phyloP scores from a whole-genome alignment of 1,140 invertebrate genomes.

The Drosophila kurseongensis region DNA sequence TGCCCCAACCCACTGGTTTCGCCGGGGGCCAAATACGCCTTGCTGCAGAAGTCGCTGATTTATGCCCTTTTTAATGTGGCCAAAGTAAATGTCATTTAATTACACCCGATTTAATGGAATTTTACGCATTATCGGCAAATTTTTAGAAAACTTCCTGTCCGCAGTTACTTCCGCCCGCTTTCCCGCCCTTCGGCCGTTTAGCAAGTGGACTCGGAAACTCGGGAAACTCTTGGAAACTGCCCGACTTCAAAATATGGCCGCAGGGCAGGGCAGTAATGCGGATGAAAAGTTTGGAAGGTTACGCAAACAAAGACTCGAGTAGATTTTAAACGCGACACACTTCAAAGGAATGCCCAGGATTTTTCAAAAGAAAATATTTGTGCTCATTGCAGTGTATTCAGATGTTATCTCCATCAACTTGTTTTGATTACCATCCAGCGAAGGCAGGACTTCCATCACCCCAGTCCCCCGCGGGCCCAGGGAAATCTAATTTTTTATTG shows the following conservation, averaged over 20 bases:
- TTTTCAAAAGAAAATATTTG: constrained; percentile 52
- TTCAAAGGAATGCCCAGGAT: constrained; percentile 71
- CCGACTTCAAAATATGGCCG: constrained; percentile 8
- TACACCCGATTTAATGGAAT: constrained; percentile 83
- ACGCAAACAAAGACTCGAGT: constrained; percentile 27
- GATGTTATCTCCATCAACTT: constrained; percentile 32
- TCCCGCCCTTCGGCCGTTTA: constrained; percentile 51
- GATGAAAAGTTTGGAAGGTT: constrained; percentile 16
- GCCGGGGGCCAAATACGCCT: constrained; percentile 59
- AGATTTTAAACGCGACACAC: constrained; percentile 50
- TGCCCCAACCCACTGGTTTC: constrained; percentile 5
- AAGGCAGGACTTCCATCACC: neutral
- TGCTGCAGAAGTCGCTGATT: constrained; percentile 68
- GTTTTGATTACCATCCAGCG: constrained; percentile 36
- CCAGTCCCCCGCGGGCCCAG: neutral
- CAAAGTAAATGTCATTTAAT: constrained; percentile 83
- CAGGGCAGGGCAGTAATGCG: constrained; percentile 24
- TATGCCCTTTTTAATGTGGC: constrained; percentile 81
- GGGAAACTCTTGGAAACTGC: too few species aligned
- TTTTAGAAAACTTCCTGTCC: constrained; percentile 54
- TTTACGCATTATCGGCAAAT: constrained; percentile 78
- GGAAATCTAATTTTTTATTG: constrained; percentile 23
- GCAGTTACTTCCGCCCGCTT: constrained; percentile 10
- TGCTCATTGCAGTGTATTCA: constrained; percentile 22
- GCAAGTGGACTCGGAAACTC: neutral